A percentile compares a stretch with the other conserved stretches of the same genome.
These are phyloP conservation scores for Phania funesta DNA, from an alignment of 2,888 invertebrate genomes.

Conservation along the genomic window DNA sequence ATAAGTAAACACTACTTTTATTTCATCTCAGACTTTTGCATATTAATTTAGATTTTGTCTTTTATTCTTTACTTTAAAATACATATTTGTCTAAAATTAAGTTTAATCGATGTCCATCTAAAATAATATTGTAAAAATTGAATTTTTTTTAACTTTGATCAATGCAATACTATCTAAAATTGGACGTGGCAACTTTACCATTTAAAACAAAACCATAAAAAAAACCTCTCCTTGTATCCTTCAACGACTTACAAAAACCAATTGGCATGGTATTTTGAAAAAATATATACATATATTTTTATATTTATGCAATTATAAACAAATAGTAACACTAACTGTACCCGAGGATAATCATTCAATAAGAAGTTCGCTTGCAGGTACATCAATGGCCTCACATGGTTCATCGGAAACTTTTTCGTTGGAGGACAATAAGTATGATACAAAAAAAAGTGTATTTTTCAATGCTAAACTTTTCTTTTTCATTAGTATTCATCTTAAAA, in stretches of 20 bases:
- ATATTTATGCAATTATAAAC: constrained; percentile 44
- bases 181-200: constrained; percentile 46
- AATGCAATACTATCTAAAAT: constrained; percentile 45
- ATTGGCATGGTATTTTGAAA: constrained; percentile 56
- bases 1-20: too few species aligned
- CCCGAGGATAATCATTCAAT: constrained; percentile 80
- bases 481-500: constrained; percentile 77
- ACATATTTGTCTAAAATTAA: too few species aligned
- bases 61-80: too few species aligned
- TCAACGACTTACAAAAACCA: constrained; percentile 56
- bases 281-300: constrained; percentile 56
- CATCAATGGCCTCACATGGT: constrained; percentile 80
- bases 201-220: constrained; percentile 2
- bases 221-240: constrained; percentile 37
- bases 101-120: too few species aligned
- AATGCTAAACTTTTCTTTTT: constrained; percentile 14
- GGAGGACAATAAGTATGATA: constrained; percentile 79
- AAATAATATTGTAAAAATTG: too few species aligned
- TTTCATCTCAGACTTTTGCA: too few species aligned
- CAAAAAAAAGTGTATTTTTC: neutral
- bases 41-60: too few species aligned
- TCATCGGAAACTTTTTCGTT: constrained; percentile 80
- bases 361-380: constrained; percentile 81
- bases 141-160: constrained; percentile 34
- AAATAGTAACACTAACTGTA: constrained; percentile 79